phyloP scores from a whole-genome alignment of 1,140 invertebrate genomes.

The Lucilia sericata region DNA sequence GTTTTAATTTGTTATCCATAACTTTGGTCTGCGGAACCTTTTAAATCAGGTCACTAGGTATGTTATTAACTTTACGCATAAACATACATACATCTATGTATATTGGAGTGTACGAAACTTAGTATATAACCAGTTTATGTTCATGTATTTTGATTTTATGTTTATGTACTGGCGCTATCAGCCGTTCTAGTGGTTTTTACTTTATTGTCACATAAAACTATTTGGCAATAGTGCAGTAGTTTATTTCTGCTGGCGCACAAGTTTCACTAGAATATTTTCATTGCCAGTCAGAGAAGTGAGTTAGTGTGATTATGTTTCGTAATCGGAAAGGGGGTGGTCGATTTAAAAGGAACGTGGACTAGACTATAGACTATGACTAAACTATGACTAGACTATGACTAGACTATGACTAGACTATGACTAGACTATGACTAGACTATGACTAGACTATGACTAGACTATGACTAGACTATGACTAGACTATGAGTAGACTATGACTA shows the following conservation, averaged over 20 bases:
- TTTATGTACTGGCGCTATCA: not conserved
- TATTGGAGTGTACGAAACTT: not conserved
- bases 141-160: not conserved
- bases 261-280: not conserved
- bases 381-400: too few relatives aligned
- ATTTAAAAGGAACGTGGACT: not conserved
- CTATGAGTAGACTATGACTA: too few relatives aligned
- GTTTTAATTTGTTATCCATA: not conserved
- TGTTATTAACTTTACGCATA: not conserved
- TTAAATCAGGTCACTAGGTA: slow-evolving; percentile 2
- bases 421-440: too few relatives aligned
- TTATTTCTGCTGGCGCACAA: too few relatives aligned
- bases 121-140: not conserved
- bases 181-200: not conserved
- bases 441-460: too few relatives aligned
- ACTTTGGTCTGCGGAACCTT: not conserved
- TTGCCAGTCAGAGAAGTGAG: not conserved
- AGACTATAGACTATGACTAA: too few relatives aligned
- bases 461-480: too few relatives aligned
- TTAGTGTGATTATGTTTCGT: not conserved
- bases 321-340: not conserved
- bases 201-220: not conserved
- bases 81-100: too few relatives aligned
- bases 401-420: too few relatives aligned
- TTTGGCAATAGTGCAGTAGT: not conserved